Conservation (phyloP, 2,113 vertebrate genomes). For the Vanacampus margaritifer region DNA sequence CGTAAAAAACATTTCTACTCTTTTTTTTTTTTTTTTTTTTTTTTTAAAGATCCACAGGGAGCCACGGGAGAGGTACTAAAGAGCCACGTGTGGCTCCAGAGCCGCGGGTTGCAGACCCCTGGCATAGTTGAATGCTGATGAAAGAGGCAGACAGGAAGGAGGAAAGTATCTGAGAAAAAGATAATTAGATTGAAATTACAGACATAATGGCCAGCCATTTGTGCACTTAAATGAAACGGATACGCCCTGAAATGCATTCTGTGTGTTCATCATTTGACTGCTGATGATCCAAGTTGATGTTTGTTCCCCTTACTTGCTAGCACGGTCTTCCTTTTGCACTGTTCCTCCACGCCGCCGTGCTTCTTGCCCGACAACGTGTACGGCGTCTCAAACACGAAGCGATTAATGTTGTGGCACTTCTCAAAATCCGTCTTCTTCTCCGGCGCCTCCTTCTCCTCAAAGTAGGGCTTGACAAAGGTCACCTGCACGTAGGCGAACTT, state of each 20-base stretch:
- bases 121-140: neutral
- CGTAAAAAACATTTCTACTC: too few species aligned
- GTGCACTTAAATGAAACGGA: neutral
- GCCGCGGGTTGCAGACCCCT: too few species aligned
- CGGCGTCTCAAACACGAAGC: constrained; percentile 94
- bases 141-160: neutral
- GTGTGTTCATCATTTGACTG: neutral
- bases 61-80: too few species aligned
- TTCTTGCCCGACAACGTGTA: constrained; percentile 95
- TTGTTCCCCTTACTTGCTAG: constrained; percentile 78
- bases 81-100: too few species aligned
- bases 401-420: constrained; percentile 89
- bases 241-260: neutral
- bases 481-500: constrained; percentile 94
- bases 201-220: neutral
- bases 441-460: constrained; percentile 89
- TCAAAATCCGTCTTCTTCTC: constrained; percentile 93
- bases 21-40: too few species aligned
- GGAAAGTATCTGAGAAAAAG: neutral
- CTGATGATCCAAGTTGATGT: neutral
- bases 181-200: neutral
- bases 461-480: constrained; percentile 92
- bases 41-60: too few species aligned
- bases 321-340: constrained; percentile 89
- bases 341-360: constrained; percentile 92